Base-by-base conservation (phyloP, 2,797 vertebrate genomes). In the Leptatherina wallacei region DNA sequence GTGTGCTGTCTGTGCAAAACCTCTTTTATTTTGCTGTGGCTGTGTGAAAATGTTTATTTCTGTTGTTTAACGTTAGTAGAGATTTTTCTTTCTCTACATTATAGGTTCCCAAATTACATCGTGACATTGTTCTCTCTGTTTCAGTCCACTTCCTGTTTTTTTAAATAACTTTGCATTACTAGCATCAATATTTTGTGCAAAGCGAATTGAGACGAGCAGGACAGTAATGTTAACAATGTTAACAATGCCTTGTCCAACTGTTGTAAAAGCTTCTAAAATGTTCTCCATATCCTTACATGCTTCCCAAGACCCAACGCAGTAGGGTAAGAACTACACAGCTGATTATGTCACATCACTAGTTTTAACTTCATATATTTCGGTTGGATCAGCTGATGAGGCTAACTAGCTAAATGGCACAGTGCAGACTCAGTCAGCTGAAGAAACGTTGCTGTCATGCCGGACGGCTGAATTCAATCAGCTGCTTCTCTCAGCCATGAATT, bases 271-370 rank as follows among this genome's bases (percentile, higher is more conserved):
- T 35, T 33, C 63, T 71, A 64, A 77, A 61, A 18, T 88, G 70
- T 81, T 75, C 81, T 86, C 49, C 40, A 1, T 90, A 77, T 81
- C 63, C 74, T 83, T 58, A 35, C 89, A 69, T 91, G 94, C 95
- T 90, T 90, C 91, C 85, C 75, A 93, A 99, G 97, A 88, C 97
- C 96, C 5, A 95, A 97, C 91, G 97, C 97, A 24, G 95, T 99
- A 83, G 89, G 97, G 97, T 99, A 99, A 98, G 97, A 87, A 40
- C 47, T 24, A 9, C 73, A 65, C 78, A 35, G 72, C 62, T 69
- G 65, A 55, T 78, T 65, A 30, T 49, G 59, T 68, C 71, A 54
- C 59, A 57, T 61, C 0, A 36, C 0, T 58, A 38, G 27, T 62
- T 51, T 66, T 55, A 75, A 42, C 73, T 57, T 42, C 1, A 0